Conservation (phyloP, 2,797 vertebrate genomes). For the Pantherophis vulpinus region DNA sequence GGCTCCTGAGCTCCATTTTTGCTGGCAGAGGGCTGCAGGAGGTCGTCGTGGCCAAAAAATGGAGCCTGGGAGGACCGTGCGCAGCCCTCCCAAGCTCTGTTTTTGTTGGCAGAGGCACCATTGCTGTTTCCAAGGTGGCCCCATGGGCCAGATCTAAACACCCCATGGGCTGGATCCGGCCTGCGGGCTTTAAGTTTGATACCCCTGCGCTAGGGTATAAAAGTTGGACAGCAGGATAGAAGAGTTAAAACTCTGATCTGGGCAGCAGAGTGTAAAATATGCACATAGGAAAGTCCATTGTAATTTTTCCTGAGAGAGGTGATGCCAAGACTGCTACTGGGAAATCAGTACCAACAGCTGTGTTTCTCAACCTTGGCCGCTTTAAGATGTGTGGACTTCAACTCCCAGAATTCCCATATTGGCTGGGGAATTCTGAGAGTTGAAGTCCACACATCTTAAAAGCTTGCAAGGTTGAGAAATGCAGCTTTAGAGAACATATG, state of each 20-base stretch:
- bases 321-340: not conserved
- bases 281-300: not conserved
- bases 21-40: too few species aligned
- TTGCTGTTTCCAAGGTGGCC: too few species aligned
- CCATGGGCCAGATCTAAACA: too few species aligned
- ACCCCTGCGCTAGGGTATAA: not conserved
- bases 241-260: not conserved
- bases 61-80: too few species aligned
- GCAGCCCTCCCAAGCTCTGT: too few species aligned
- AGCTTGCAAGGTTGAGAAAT: not conserved
- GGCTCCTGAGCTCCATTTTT: too few species aligned
- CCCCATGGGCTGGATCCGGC: too few species aligned
- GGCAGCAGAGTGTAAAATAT: not conserved
- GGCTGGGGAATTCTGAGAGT: too few species aligned
- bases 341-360: not conserved
- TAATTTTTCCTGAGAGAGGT: not conserved
- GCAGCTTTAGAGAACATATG: not conserved
- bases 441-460: not conserved
- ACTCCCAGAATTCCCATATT: not conserved
- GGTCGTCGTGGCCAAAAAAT: too few species aligned
- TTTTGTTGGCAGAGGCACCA: too few species aligned
- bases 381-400: not conserved
- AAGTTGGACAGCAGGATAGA: not conserved
- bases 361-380: not conserved
- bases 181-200: too few species aligned